phyloP scores from a whole-genome alignment of 2,888 invertebrate genomes.

The Amorpha juglandis region DNA sequence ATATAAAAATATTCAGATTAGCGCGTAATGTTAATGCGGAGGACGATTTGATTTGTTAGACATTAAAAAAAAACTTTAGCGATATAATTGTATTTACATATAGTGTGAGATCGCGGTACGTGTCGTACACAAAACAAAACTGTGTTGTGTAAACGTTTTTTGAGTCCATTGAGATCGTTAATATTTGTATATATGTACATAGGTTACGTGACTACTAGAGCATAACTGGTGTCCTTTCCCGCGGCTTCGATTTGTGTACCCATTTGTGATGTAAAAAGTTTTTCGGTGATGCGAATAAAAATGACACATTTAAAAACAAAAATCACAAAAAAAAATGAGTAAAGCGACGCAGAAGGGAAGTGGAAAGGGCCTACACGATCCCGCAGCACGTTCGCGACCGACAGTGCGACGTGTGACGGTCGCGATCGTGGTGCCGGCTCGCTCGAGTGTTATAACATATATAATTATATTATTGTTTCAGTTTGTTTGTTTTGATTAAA shows the following conservation, averaged over 20 bases:
- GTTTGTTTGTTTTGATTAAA: constrained; percentile 69
- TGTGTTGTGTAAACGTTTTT: constrained; percentile 12
- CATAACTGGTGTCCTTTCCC: constrained; percentile 60
- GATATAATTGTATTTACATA: constrained; percentile 21
- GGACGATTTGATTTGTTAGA: constrained; percentile 19
- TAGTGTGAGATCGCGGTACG: constrained; percentile 9
- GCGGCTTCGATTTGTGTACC: constrained; percentile 60
- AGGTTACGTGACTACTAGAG: constrained; percentile 55
- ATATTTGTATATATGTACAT: constrained; percentile 75
- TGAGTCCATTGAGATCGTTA: constrained; percentile 19
- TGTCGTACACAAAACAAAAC: not conserved
- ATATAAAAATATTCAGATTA: constrained; percentile 27
- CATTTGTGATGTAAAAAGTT: constrained; percentile 70
- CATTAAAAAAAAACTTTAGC: constrained; percentile 17
- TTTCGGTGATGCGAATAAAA: constrained; percentile 49
- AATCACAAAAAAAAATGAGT: constrained; percentile 64
- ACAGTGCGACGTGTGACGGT: constrained; percentile 32
- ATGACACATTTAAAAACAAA: constrained; percentile 46
- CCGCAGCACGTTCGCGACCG: constrained; percentile 58
- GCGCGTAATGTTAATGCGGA: constrained; percentile 17
- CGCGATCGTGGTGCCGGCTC: constrained; percentile 57
- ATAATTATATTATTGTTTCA: constrained; percentile 51
- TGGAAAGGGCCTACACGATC: constrained; percentile 65
- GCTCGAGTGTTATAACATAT: constrained; percentile 37
- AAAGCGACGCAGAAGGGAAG: constrained; percentile 15